These are phyloP conservation scores for Lumbricus terrestris DNA, from an alignment of 2,888 invertebrate species.

Conservation along the genomic window DNA sequence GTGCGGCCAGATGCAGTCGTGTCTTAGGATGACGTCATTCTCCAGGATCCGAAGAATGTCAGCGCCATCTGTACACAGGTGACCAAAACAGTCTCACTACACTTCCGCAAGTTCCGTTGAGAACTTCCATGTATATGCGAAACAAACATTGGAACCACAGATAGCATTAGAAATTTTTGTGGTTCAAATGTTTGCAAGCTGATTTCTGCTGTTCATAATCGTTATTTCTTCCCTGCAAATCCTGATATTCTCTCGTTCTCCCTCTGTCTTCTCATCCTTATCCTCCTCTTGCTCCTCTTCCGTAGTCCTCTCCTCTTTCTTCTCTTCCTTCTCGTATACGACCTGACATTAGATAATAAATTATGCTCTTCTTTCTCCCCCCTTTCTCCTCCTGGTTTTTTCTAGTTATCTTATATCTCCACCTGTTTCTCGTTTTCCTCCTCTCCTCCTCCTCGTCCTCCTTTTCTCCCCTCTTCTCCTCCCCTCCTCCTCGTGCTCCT, in stretches of 20 bases:
- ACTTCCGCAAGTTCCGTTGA: too few species aligned
- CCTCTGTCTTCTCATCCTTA: not conserved
- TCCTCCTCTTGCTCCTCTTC: not conserved
- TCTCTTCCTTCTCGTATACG: too few species aligned
- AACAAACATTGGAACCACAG: not conserved
- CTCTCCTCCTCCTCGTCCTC: too few species aligned
- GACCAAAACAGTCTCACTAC: not conserved
- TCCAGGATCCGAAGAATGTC: slow-evolving; percentile 38
- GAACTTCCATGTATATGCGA: not conserved
- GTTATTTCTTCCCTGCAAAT: not conserved
- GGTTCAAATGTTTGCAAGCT: not conserved
- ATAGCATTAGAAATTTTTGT: too few species aligned
- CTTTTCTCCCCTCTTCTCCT: not conserved
- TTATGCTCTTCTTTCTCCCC: not conserved
- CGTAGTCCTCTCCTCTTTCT: not conserved
- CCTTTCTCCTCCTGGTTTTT: not conserved
- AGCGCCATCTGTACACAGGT: slow-evolving; percentile 36
- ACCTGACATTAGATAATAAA: too few species aligned
- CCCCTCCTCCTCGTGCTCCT: not conserved
- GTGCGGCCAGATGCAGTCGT: slow-evolving; percentile 43
- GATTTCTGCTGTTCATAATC: not conserved
- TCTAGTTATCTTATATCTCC: not conserved
- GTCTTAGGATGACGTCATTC: slow-evolving; percentile 41
- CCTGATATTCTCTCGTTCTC: not conserved
- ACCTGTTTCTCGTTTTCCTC: not conserved